phyloP scores from a whole-genome alignment of 2,888 invertebrate genomes.

The Tiliacea aurago region DNA sequence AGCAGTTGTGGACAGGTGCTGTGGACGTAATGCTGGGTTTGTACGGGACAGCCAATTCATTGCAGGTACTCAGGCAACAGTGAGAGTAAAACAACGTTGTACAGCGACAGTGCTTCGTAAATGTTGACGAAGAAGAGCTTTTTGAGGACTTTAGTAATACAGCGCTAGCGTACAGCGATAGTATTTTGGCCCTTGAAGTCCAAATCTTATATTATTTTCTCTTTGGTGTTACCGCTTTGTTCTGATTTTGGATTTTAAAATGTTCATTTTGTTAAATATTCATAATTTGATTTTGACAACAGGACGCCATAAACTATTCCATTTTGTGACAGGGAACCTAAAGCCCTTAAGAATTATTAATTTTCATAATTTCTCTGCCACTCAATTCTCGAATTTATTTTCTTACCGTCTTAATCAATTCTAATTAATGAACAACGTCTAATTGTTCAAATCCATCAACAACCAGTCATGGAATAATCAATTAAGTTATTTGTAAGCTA shows the following conservation, averaged over 20 bases:
- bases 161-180: background rate
- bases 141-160: constrained; percentile 2
- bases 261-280: background rate
- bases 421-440: constrained; percentile 19
- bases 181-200: background rate
- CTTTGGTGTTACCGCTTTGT: background rate
- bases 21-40: constrained; percentile 30
- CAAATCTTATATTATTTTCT: background rate
- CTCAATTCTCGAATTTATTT: constrained; percentile 18
- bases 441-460: constrained; percentile 39
- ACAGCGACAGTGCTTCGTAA: constrained; percentile 2
- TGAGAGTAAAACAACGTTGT: constrained; percentile 7
- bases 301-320: background rate
- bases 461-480: constrained; percentile 1
- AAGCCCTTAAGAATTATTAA: constrained; percentile 18
- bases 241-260: background rate
- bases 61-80: constrained; percentile 9
- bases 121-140: background rate
- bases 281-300: background rate
- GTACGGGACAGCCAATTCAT: constrained; percentile 12
- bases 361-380: constrained; percentile 19
- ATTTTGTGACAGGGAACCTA: no score
- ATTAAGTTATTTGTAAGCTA: constrained; percentile 28
- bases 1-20: background rate
- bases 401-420: constrained; percentile 16